These are phyloP conservation scores for Cheilosia scutellata DNA, from an alignment of 2,888 invertebrate species.

Conservation along the genomic window DNA sequence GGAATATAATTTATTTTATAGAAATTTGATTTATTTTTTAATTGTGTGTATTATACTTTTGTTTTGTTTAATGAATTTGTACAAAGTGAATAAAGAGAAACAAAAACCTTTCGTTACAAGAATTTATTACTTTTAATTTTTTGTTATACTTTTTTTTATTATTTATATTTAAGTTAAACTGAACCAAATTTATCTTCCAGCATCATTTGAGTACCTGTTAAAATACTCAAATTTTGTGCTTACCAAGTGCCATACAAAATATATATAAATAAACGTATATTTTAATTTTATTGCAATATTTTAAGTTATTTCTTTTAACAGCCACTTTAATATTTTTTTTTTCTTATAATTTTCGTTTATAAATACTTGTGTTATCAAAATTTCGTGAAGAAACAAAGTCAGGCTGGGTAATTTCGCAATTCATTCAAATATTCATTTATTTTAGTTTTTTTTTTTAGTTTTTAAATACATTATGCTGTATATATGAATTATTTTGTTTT, in stretches of 20 bases:
- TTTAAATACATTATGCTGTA: constrained; percentile 15
- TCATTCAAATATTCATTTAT: constrained; percentile 36
- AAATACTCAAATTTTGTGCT: constrained; percentile 63
- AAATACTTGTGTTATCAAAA: constrained; percentile 54
- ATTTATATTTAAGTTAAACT: constrained; percentile 53
- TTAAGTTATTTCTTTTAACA: constrained; percentile 33
- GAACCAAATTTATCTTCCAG: constrained; percentile 65
- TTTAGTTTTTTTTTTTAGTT: constrained; percentile 44
- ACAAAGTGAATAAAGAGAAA: constrained; percentile 37
- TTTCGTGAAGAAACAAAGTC: constrained; percentile 57
- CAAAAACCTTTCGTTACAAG: constrained; percentile 74
- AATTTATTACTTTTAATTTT: constrained; percentile 75
- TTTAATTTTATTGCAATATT: constrained; percentile 57
- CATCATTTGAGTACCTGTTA: constrained; percentile 65
- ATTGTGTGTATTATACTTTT: constrained; percentile 32
- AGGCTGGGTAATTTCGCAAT: constrained; percentile 77
- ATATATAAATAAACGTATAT: constrained; percentile 22
- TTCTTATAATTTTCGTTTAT: constrained; percentile 27
- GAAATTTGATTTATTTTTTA: constrained; percentile 34
- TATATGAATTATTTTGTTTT: constrained; percentile 24
- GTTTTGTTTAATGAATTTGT: constrained; percentile 33
- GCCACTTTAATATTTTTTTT: constrained; percentile 23
- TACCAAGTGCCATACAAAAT: constrained; percentile 62
- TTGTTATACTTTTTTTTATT: constrained; percentile 53
- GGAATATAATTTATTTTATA: constrained; percentile 75